Evolutionary conservation across 2,888 invertebrate species (phyloP).

Genomic region (Dolichopus griseipennis): DNA sequence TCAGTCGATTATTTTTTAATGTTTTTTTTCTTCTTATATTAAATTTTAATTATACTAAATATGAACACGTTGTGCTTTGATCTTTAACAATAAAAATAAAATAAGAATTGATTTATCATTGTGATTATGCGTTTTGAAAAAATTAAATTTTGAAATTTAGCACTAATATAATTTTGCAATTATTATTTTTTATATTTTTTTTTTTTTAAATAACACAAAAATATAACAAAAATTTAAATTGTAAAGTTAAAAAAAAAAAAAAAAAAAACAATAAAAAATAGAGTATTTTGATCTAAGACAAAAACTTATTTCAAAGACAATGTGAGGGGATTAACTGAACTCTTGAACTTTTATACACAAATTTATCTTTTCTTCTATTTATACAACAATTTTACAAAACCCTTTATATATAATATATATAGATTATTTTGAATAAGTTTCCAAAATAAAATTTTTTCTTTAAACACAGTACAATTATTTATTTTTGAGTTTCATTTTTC

Average conservation of each 20-base stretch:
- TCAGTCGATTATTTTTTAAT: no score
- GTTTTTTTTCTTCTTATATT: background rate
- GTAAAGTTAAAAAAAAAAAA: background rate
- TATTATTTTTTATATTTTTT: background rate
- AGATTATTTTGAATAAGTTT: background rate
- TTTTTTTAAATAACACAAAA: background rate
- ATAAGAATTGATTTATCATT: background rate
- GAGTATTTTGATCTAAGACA: background rate
- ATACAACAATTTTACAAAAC: background rate
- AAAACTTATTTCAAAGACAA: background rate
- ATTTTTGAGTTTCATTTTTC: background rate
- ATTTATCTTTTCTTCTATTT: background rate
- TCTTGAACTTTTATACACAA: background rate
- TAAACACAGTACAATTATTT: background rate
- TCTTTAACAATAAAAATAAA: constrained; percentile 4
- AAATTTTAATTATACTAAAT: constrained; percentile 2
- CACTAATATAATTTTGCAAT: background rate
- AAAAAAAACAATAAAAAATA: background rate
- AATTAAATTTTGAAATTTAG: background rate
- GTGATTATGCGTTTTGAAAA: background rate
- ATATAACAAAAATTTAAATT: background rate
- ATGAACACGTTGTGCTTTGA: constrained; percentile 3
- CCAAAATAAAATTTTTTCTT: background rate
- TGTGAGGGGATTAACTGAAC: background rate
- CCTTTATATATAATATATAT: no score